Evolutionary conservation across 2,797 vertebrate species (phyloP).

Genomic region (Dermochelys coriacea): DNA sequence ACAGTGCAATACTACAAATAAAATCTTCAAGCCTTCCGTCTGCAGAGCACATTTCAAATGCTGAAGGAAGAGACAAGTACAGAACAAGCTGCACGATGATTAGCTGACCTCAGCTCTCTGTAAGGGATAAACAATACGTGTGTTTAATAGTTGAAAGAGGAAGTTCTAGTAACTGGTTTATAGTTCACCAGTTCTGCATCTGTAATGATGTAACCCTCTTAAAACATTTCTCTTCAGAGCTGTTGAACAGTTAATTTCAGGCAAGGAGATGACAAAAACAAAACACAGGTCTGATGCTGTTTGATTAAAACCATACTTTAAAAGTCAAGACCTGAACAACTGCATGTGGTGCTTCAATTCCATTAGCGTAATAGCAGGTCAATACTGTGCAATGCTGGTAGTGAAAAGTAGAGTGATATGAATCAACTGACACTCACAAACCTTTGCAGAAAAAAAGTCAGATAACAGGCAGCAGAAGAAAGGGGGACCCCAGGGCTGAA

Average conservation of each 20-base stretch:
- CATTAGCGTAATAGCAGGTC: constrained; percentile 8
- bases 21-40: background rate
- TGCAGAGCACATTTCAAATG: background rate
- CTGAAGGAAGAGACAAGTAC: constrained; percentile 1
- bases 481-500: background rate
- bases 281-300: background rate
- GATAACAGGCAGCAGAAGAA: background rate
- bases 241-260: constrained; percentile 25
- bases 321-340: constrained; percentile 46
- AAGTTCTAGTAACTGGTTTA: constrained; percentile 2
- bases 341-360: constrained; percentile 50
- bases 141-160: background rate
- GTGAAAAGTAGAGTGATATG: background rate
- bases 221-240: constrained; percentile 15
- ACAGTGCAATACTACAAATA: background rate
- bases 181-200: constrained; percentile 30
- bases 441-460: background rate
- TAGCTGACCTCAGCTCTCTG: background rate
- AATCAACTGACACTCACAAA: constrained; percentile 30
- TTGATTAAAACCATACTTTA: constrained; percentile 49
- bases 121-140: constrained; percentile 7
- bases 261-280: background rate
- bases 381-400: background rate
- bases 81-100: background rate
- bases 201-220: background rate